phyloP scores from a whole-genome alignment of 1,140 invertebrate genomes.

The Trypoxylus dichotomus region DNA sequence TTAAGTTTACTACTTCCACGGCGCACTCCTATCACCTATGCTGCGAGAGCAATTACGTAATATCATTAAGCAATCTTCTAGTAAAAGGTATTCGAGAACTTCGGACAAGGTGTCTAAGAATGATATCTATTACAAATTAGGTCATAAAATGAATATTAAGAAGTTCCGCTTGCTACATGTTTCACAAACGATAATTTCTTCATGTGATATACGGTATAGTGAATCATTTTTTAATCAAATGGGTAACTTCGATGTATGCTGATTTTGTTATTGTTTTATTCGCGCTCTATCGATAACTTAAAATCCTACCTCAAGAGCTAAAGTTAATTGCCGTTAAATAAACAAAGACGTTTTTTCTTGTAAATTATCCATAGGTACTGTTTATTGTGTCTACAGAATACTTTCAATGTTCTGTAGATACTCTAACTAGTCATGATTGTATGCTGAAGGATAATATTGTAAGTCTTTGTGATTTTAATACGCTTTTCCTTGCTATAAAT shows the following conservation, averaged over 20 bases:
- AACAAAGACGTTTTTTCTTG: no score
- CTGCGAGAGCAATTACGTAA: neutral
- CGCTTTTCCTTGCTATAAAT: no score
- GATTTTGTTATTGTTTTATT: no score
- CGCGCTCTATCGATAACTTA: no score
- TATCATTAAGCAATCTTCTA: neutral
- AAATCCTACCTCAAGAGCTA: no score
- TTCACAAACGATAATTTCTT: neutral
- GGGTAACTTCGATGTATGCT: neutral
- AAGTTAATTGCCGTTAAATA: no score
- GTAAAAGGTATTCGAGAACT: constrained; percentile 15
- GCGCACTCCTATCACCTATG: neutral
- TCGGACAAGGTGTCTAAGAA: neutral
- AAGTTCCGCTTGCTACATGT: neutral
- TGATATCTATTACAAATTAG: constrained; percentile 19
- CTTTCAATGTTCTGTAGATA: no score
- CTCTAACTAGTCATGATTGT: no score
- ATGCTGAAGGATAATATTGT: no score
- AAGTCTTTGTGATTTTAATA: no score
- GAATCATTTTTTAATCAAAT: neutral
- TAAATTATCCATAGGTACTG: no score
- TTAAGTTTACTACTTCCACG: neutral
- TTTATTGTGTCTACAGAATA: no score
- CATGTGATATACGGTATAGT: neutral
- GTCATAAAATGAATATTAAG: constrained; percentile 14